These are phyloP conservation scores for Spodoptera litura DNA, from an alignment of 1,140 invertebrate species.

Conservation along the genomic window DNA sequence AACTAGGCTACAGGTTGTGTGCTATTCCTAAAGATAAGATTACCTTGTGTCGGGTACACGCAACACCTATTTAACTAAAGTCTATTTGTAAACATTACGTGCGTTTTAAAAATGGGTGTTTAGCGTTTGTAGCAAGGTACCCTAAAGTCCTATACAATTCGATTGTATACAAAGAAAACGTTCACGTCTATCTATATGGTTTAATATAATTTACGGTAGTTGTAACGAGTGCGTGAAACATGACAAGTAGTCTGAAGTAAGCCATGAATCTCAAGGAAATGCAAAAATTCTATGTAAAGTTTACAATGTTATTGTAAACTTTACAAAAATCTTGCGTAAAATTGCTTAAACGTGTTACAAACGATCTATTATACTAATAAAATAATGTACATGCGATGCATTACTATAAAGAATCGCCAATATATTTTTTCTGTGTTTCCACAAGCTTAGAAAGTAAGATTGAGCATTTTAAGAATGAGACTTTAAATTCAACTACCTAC, in stretches of 20 bases:
- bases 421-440: slow-evolving; percentile 46
- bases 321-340: slow-evolving; percentile 35
- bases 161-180: slow-evolving; percentile 31
- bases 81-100: slow-evolving; percentile 30
- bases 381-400: slow-evolving; percentile 15
- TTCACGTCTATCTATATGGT: not conserved
- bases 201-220: slow-evolving; percentile 32
- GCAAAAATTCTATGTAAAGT: slow-evolving; percentile 49
- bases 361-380: slow-evolving; percentile 16
- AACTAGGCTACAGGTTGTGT: slow-evolving; percentile 79
- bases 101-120: not conserved
- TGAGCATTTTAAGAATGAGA: slow-evolving; percentile 56
- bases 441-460: slow-evolving; percentile 63
- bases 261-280: slow-evolving; percentile 64
- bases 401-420: slow-evolving; percentile 26
- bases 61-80: slow-evolving; percentile 36
- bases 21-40: slow-evolving; percentile 60
- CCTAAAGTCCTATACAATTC: slow-evolving; percentile 22
- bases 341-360: slow-evolving; percentile 34
- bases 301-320: slow-evolving; percentile 58
- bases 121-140: not conserved
- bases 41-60: slow-evolving; percentile 11
- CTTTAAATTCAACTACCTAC: slow-evolving; percentile 68
- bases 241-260: slow-evolving; percentile 60
- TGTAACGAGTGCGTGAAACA: slow-evolving; percentile 45